Percentiles rank a stretch among this genome's conserved stretches.
Evolutionary conservation across 2,888 invertebrate species (phyloP).

Genomic region (Drosophila prolongata): DNA sequence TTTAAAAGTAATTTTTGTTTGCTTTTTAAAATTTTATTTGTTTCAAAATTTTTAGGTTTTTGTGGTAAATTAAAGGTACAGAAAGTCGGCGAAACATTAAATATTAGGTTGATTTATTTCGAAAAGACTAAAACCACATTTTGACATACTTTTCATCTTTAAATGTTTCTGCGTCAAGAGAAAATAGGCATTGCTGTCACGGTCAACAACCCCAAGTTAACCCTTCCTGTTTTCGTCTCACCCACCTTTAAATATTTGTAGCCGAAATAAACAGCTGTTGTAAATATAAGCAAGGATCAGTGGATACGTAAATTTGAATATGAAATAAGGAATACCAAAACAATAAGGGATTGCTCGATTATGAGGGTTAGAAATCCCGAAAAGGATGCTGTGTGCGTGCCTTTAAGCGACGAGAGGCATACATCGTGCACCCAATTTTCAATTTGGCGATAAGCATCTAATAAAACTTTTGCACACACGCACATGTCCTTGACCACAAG

Average conservation of each 20-base stretch:
- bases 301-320: slow-evolving; percentile 53
- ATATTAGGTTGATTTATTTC: background rate
- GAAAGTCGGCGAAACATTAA: background rate
- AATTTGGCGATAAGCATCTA: slow-evolving; percentile 65
- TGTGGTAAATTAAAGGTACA: background rate
- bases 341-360: slow-evolving; percentile 3
- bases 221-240: slow-evolving; percentile 37
- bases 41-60: background rate
- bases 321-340: slow-evolving; percentile 4
- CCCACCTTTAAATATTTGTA: slow-evolving; percentile 11
- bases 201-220: slow-evolving; percentile 49
- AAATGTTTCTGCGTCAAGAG: background rate
- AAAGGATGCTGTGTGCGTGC: slow-evolving; percentile 69
- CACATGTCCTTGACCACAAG: slow-evolving; percentile 61
- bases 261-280: slow-evolving; percentile 54
- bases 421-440: slow-evolving; percentile 29
- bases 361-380: slow-evolving; percentile 17
- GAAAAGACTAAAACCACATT: background rate
- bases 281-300: slow-evolving; percentile 48
- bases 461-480: slow-evolving; percentile 59
- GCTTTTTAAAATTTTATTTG: background rate
- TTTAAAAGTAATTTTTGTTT: slow-evolving; percentile 48
- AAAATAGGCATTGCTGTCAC: slow-evolving; percentile 21
- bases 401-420: slow-evolving; percentile 35
- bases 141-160: background rate